Base-by-base conservation (phyloP, 2,797 vertebrate species). In the Crocodylus rhombifer region DNA sequence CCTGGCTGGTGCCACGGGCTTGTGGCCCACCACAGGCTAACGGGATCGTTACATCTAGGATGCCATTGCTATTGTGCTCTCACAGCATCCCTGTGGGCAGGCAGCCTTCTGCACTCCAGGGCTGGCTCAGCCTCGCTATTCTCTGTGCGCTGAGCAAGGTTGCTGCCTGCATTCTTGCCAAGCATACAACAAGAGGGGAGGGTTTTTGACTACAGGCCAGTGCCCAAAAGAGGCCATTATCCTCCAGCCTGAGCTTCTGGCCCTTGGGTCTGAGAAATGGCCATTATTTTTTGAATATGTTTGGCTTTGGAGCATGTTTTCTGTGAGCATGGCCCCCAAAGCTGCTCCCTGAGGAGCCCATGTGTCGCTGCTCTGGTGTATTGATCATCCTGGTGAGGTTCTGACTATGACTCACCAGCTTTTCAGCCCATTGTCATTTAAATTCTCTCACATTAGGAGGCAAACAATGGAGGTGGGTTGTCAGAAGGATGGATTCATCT, bases 401-500 rank as follows among this genome's bases (percentile, higher is more conserved):
- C 33, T 64, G 73, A 65, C 15, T 36, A 82, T 79, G 64, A 90
- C 76, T 81, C 71, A 74, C 58, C 20, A 65, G 81, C 76, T 67
- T 89, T 83, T 91, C 61, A 91, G 33, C 65, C 67, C 57, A 36
- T 87, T 91, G 80, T 55, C 55, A 79, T 86, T 86, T 81, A 81
- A 76, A 90, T 90, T 77, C 25, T 83, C 79, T 55, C 74, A 30
- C 90, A 91, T 61, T 65, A 80, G 61, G 58, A 86, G 79, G 69
- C 69, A 73, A 73, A 73, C 69, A 73, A 73, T 73, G 69, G 67
- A 56, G 33, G 51, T 51, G 75, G 65, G 74, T 63, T 79, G 61
- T 79, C 64, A 69, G 75, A 91, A 79, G 55, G 64, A 91, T 65
- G 15, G 76, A 87, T 91, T 87, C 55, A 56, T 71, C 36, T 56